phyloP scores from a whole-genome alignment of 2,888 invertebrate genomes.

The Drosophila fulvimacula region DNA sequence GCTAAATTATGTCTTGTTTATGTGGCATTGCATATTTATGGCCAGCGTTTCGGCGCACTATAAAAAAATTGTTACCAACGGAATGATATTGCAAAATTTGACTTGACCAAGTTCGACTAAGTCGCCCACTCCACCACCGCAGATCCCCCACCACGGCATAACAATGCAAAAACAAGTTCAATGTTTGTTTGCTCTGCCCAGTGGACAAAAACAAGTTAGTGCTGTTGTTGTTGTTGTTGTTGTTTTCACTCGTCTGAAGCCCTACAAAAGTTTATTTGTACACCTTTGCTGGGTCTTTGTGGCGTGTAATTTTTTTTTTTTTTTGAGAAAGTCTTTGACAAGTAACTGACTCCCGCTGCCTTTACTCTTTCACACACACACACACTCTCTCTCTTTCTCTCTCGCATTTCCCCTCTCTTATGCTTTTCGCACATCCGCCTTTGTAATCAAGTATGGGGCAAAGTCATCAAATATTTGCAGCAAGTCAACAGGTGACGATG shows the following conservation, averaged over 20 bases:
- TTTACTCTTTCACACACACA: neutral
- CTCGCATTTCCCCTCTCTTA: neutral
- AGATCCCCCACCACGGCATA: constrained; percentile 1
- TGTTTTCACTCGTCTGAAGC: constrained; percentile 55
- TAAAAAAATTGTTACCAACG: constrained; percentile 69
- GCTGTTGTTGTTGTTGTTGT: constrained; percentile 29
- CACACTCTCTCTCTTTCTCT: neutral
- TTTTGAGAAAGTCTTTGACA: constrained; percentile 69
- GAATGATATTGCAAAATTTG: constrained; percentile 71
- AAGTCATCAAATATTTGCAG: constrained; percentile 76
- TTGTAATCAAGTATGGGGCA: constrained; percentile 54
- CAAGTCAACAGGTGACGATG: constrained; percentile 73
- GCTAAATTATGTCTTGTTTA: constrained; percentile 80
- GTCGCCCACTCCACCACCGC: constrained; percentile 25
- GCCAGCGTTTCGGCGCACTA: constrained; percentile 60
- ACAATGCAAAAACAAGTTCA: constrained; percentile 72
- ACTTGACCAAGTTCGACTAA: constrained; percentile 66
- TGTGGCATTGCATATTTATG: constrained; percentile 79
- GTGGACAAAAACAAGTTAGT: constrained; percentile 68
- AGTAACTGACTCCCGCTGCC: constrained; percentile 38
- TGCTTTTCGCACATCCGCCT: constrained; percentile 11
- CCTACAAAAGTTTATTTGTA: constrained; percentile 70
- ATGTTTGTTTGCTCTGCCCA: constrained; percentile 72
- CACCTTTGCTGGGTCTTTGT: constrained; percentile 56
- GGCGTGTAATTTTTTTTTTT: constrained; percentile 35